phyloP scores from a whole-genome alignment of 1,140 invertebrate species.

The Pachypeltis micranthus region DNA sequence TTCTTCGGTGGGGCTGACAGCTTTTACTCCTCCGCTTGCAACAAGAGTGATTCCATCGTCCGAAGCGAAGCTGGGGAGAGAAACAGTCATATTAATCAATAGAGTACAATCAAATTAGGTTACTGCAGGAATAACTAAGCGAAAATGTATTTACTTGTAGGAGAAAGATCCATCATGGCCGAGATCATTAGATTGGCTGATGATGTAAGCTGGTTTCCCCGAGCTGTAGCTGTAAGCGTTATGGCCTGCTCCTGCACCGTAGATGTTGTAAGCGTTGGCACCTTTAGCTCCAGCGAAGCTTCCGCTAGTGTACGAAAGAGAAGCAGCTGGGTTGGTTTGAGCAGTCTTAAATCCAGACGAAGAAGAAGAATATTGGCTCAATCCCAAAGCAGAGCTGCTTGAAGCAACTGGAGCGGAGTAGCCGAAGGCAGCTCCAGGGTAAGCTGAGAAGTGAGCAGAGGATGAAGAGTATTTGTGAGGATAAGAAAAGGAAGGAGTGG shows the following conservation, averaged over 20 bases:
- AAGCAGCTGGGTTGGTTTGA: too few species aligned
- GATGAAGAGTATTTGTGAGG: too few species aligned
- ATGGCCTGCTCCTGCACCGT: neutral
- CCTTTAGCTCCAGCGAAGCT: neutral
- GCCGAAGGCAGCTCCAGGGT: too few species aligned
- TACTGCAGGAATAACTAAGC: neutral
- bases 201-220: neutral
- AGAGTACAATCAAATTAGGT: neutral
- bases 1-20: slow-evolving; percentile 44
- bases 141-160: neutral
- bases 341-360: too few species aligned
- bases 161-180: neutral
- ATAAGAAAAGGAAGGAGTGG: too few species aligned
- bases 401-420: too few species aligned
- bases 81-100: slow-evolving; percentile 22
- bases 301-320: too few species aligned
- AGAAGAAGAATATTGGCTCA: too few species aligned
- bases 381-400: too few species aligned
- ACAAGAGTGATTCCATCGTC: slow-evolving; percentile 69
- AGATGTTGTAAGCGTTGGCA: neutral
- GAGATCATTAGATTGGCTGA: neutral
- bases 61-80: slow-evolving; percentile 57
- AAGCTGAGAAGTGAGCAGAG: too few species aligned
- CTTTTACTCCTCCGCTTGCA: slow-evolving; percentile 64
- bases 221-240: neutral